Evolutionary conservation across 1,140 invertebrate genomes (phyloP), one percentile per base, ranked within the genome.

Genomic region (Magallana ariakensis): DNA sequence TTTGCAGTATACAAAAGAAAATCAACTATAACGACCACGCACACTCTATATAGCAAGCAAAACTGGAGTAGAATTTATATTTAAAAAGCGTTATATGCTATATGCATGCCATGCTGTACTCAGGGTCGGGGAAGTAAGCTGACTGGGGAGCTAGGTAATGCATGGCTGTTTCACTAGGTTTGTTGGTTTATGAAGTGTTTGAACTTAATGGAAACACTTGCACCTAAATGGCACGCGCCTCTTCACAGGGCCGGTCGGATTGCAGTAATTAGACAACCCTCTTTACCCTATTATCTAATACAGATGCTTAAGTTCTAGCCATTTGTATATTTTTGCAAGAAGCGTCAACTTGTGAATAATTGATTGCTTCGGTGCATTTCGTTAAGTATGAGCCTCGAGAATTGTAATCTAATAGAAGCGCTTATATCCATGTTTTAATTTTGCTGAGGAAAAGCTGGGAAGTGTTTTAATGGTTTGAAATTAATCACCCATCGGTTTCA

Each of bases 161-260:
- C n/a, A n/a, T 33, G 33, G 66, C 66, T 75, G 33, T 75, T 75
- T 75, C 66, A 75, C 66, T 26, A 19, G 22, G 66, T 13, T 33
- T 22, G 26, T 26, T 22, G 13, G 66, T 75, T 75, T 26, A 75
- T 75, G 22, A 75, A 75, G 66, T 75, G 66, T 75, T 75, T 75
- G 66, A 75, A 75, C 66, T 75, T 75, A 75, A 13, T 75, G 66
- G 33, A 75, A 26, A 26, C 19, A 10, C 19, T 46, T 75, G 22
- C 66, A 26, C 22, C 15, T 75, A 26, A 75, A 26, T 26, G 10
- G 22, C 33, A 13, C 66, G 33, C 10, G 22, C 22, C 11, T 11
- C 26, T 75, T 11, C 22, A 22, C 8, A 9, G 66, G 66, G 9
- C 11, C 33, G 66, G 19, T 26, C 22, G 22, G 66, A 75, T 75